Conservation (phyloP, 2,888 invertebrate species). For the Melitaea athalia region DNA sequence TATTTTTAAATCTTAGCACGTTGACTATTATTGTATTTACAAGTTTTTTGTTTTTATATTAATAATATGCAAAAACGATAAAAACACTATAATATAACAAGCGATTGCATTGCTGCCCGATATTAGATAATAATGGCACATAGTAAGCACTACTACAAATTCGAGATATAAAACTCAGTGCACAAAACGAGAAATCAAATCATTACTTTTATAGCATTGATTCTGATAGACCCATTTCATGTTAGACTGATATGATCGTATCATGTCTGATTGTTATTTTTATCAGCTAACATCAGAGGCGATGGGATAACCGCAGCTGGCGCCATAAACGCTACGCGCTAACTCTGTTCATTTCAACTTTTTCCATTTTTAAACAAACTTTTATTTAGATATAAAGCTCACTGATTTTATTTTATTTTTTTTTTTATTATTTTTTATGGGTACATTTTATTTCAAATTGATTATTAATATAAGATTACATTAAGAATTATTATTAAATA, state of each 20-base stretch:
- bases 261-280: slow-evolving; percentile 69
- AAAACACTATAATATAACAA: no score
- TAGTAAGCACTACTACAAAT: no score
- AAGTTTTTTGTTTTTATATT: no score
- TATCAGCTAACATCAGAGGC: slow-evolving; percentile 71
- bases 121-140: no score
- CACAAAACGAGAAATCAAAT: background rate
- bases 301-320: slow-evolving; percentile 77
- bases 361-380: slow-evolving; percentile 69
- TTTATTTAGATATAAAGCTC: slow-evolving; percentile 69
- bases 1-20: no score
- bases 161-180: background rate
- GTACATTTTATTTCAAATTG: background rate
- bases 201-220: slow-evolving; percentile 34
- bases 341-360: slow-evolving; percentile 79
- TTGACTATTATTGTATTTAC: no score
- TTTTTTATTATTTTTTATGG: background rate
- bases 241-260: slow-evolving; percentile 52
- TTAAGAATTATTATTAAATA: no score
- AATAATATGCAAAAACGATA: no score
- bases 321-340: slow-evolving; percentile 69
- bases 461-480: no score
- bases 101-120: no score
- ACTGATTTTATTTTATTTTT: no score
- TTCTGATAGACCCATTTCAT: slow-evolving; percentile 51